Evolutionary conservation across 2,797 vertebrate species (phyloP).

Genomic region (Alosa sapidissima): DNA sequence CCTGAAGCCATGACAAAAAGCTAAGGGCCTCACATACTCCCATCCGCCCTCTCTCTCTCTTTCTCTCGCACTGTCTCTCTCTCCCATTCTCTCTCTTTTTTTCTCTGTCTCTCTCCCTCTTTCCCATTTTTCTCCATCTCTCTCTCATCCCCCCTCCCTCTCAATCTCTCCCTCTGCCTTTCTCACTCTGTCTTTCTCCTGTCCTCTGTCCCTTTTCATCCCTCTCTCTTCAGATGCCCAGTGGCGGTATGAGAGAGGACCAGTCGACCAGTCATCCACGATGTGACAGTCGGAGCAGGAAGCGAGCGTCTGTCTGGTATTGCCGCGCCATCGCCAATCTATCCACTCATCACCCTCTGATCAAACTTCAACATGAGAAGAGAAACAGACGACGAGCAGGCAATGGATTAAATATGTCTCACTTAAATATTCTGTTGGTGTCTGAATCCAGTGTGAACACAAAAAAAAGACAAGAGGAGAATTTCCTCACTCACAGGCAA

Average conservation of each 20-base stretch:
- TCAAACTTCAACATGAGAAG: constrained; percentile 71
- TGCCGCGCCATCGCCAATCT: background rate
- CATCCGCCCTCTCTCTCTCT: background rate
- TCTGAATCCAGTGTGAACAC: constrained; percentile 34
- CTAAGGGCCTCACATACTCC: background rate
- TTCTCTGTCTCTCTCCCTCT: background rate
- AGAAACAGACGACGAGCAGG: constrained; percentile 54
- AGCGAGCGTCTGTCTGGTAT: background rate
- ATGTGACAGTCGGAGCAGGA: constrained; percentile 56
- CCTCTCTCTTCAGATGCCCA: constrained; percentile 66
- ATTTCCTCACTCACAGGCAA: constrained; percentile 21
- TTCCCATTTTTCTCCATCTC: constrained; percentile 46
- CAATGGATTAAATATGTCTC: constrained; percentile 29
- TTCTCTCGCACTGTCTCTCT: background rate
- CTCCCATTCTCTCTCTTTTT: background rate
- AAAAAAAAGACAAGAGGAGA: constrained; percentile 17
- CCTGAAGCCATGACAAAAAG: constrained; percentile 16
- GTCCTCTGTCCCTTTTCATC: background rate
- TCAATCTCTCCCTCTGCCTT: background rate
- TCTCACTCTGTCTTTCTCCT: background rate
- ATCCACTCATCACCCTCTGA: background rate
- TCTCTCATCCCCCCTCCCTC: background rate
- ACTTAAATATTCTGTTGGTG: constrained; percentile 47
- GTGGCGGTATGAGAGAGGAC: constrained; percentile 62
- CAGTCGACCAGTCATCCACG: constrained; percentile 59